Evolutionary conservation across 2,797 vertebrate species (phyloP), one percentile per base, ranked within the genome.

Genomic region (Lepus oiostolus): DNA sequence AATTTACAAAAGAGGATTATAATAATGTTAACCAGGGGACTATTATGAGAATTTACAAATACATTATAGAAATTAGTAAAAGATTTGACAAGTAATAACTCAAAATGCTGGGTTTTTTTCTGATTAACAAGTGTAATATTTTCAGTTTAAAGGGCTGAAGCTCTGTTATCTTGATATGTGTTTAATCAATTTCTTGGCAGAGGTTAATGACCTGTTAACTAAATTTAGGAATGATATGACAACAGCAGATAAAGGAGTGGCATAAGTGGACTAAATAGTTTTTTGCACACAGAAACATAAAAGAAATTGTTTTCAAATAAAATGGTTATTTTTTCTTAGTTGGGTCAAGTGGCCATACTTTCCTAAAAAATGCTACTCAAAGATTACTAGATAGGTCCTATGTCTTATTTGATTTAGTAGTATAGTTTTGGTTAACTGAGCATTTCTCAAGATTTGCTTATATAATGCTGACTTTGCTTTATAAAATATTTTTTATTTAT

Each of bases 151-250:
- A 65, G 28, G 26, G 3, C 7, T n/a, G 4, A 32, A 89, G 38
- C 2, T 21, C 4, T 86, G 17, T 17, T 71, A 4, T 75, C 12
- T 32, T 71, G 54, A 65, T n/a, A 74, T 22, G 19, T 4, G 52
- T 63, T 75, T 70, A 47, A 8, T 75, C 5, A 52, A 2, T 67
- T 14, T 88, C 67, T 80, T 72, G 38, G 42, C 11, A 76, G 11
- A 65, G 74, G 28, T 75, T 79, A 93, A 65, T 26, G 13, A 63
- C 14, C 42, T 47, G 0, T 28, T 77, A 9, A 91, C 10, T 50
- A 88, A 88, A 77, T 77, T 91, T 93, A 81, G 28, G 24, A 93
- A 42, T 10, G 70, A 16, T 30, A 60, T 71, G 84, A 32, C 88
- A 47, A 19, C 30, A n/a, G 47, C 13, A 92, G 2, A 22, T 65